Percentiles rank a stretch among this genome's conserved stretches.
Conservation (phyloP, 1,140 invertebrate species). For the Diabrotica undecimpunctata region DNA sequence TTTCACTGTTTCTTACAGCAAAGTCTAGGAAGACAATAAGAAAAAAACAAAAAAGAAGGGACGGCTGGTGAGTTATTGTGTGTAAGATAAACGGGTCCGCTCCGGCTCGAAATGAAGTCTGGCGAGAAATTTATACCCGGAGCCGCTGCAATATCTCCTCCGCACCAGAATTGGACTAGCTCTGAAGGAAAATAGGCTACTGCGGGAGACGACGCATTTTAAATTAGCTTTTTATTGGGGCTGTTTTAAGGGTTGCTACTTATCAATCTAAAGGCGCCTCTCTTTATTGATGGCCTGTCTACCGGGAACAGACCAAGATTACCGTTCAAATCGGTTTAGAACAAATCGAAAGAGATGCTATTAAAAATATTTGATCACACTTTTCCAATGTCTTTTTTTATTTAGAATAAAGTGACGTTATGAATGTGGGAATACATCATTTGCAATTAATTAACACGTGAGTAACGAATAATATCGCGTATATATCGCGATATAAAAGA, state of each 20-base stretch:
- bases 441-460: too few species aligned
- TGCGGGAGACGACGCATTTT: slow-evolving; percentile 44
- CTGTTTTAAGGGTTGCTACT: slow-evolving; percentile 33
- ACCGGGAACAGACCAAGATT: background rate
- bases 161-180: slow-evolving; percentile 47
- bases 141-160: slow-evolving; percentile 47
- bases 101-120: slow-evolving; percentile 49
- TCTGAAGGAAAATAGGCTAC: slow-evolving; percentile 44
- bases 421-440: too few species aligned
- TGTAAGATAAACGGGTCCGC: slow-evolving; percentile 49
- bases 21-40: slow-evolving; percentile 46
- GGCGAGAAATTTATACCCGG: slow-evolving; percentile 47
- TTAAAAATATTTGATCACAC: too few species aligned
- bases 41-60: slow-evolving; percentile 46
- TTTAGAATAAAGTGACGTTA: too few species aligned
- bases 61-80: slow-evolving; percentile 48
- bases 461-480: too few species aligned
- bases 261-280: slow-evolving; percentile 26
- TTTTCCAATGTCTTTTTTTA: too few species aligned
- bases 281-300: slow-evolving; percentile 18
- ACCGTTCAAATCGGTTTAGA: too few species aligned
- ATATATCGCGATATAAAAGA: too few species aligned
- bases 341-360: too few species aligned
- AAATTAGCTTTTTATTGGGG: slow-evolving; percentile 46
- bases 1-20: slow-evolving; percentile 44